Conservation (phyloP, 1,140 invertebrate genomes). For the Dreissena rostriformis region DNA sequence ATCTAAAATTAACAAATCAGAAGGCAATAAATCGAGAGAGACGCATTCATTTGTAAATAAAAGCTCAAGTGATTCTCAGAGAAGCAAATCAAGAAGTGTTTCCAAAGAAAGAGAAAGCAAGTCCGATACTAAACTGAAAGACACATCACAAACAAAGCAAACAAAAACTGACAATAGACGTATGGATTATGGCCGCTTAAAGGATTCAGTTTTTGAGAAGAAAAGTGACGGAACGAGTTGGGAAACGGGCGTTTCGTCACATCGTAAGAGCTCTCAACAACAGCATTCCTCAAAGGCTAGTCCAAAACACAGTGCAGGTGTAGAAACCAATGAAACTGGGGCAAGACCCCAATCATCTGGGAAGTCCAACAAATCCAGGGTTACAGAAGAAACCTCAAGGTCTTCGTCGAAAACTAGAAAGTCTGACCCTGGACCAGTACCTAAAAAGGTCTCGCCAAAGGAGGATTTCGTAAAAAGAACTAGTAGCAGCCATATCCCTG, state of each 20-base stretch:
- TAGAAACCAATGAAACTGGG: constrained; percentile 42
- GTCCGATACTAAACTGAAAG: constrained; percentile 30
- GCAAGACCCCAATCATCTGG: constrained; percentile 9
- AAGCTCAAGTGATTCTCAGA: constrained; percentile 17
- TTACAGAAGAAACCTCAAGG: too few relatives aligned
- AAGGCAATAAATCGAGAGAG: too few relatives aligned
- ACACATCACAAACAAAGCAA: constrained; percentile 1
- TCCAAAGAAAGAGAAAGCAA: constrained; percentile 39
- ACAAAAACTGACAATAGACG: too few relatives aligned
- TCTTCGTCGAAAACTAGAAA: background rate
- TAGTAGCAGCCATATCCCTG: too few relatives aligned
- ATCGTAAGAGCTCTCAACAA: background rate
- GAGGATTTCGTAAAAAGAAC: too few relatives aligned
- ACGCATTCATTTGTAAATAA: background rate
- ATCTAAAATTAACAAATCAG: too few relatives aligned
- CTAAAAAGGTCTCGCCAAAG: too few relatives aligned
- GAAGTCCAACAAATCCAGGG: too few relatives aligned
- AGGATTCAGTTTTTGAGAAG: too few relatives aligned
- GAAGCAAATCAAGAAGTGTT: constrained; percentile 10
- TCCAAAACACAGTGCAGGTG: constrained; percentile 26
- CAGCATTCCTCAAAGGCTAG: constrained; percentile 1
- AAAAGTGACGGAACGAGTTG: too few relatives aligned
- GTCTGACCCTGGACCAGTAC: background rate
- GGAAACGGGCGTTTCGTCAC: too few relatives aligned
- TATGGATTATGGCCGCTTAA: too few relatives aligned